Percentiles rank a stretch among this genome's conserved stretches.
phyloP scores from a whole-genome alignment of 2,113 vertebrate genomes.

The Myxocyprinus asiaticus region DNA sequence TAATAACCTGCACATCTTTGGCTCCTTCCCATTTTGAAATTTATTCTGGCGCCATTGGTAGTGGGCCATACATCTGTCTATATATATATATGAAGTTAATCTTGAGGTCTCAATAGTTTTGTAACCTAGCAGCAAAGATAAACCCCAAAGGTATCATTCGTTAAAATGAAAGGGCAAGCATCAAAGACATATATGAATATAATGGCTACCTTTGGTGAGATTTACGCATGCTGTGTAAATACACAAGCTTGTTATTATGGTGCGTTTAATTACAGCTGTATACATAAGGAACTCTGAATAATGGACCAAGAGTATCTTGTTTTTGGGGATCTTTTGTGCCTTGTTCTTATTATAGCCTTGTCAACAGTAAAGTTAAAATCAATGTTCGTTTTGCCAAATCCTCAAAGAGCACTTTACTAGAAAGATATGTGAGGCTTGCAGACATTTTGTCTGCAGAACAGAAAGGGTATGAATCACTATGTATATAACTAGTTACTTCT shows the following conservation, averaged over 20 bases:
- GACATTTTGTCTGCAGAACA: constrained; percentile 22
- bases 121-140: too few species aligned
- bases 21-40: too few species aligned
- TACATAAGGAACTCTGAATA: constrained; percentile 51
- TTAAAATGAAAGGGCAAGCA: constrained; percentile 57
- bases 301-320: constrained; percentile 55
- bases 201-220: constrained; percentile 22
- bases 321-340: constrained; percentile 42
- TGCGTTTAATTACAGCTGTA: constrained; percentile 59
- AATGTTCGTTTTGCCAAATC: constrained; percentile 1
- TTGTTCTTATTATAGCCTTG: constrained; percentile 55
- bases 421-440: constrained; percentile 9
- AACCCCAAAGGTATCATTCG: too few species aligned
- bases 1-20: too few species aligned
- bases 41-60: too few species aligned
- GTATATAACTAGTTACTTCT: background rate
- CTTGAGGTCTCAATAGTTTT: too few species aligned
- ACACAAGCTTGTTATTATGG: constrained; percentile 59
- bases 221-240: constrained; percentile 60
- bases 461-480: constrained; percentile 17
- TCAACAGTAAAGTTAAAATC: constrained; percentile 39
- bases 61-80: too few species aligned
- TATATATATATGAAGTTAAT: too few species aligned
- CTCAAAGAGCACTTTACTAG: constrained; percentile 11
- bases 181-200: constrained; percentile 52